Base-by-base conservation (phyloP, 2,797 vertebrate genomes). In the Micropoecilia bifurca region DNA sequence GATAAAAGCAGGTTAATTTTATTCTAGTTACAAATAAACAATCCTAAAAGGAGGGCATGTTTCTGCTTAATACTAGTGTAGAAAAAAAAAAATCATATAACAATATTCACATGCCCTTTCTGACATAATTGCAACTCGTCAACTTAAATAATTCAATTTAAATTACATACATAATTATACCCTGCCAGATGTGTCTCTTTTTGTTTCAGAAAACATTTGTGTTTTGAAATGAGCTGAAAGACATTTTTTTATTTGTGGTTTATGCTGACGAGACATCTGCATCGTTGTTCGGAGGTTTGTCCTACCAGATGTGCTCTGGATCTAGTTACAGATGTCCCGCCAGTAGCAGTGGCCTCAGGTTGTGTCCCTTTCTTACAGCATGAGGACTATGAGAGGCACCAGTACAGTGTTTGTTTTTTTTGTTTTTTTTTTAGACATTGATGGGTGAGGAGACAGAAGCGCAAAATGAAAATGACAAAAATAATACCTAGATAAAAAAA, bases 241-340 rank as follows among this genome's bases (percentile, higher is more conserved):
- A 75, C n/a, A 39, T 30, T 14, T 68, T 83, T 10, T n/a, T 59
- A 76, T 82, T 80, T 76, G 66, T 47, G 43, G 74, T 63, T n/a
- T 16, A 39, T 71, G 83, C 84, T 86, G 83, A 90, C 84, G 84
- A 85, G 88, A 85, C 84, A 80, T 61, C 50, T 81, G 55, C 53
- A 71, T 72, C 77, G 87, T 87, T 95, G 91, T 89, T 85, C 73
- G 86, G 89, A 91, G 90, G 91, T 94, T 93, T 90, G 84, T 94
- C 90, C 93, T 93, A 89, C 93, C 96, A 96, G 96, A 96, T 97
- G 96, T 96, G 90, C 80, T 89, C 88, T 92, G 94, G 95, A 93
- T 97, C 94, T 88, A 89, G 92, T 97, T 96, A 92, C 95, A 83
- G 91, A 96, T 96, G 96, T 93, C 95, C 79, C 61, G 53, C 93